Percentiles rank a stretch among this genome's conserved stretches.
phyloP scores from a whole-genome alignment of 2,113 vertebrate genomes.

The Sula dactylatra region DNA sequence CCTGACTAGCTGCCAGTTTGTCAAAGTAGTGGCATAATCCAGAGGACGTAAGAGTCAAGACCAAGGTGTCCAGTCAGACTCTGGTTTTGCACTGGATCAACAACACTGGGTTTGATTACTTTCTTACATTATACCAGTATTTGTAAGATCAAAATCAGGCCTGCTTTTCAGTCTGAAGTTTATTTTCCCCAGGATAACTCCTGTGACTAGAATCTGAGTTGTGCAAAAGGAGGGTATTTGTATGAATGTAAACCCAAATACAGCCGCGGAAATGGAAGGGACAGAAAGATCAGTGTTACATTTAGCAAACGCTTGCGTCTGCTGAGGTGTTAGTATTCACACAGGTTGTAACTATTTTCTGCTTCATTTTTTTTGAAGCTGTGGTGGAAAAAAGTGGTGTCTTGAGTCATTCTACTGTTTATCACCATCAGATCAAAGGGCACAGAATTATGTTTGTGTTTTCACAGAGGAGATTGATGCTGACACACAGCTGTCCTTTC shows the following conservation, averaged over 20 bases:
- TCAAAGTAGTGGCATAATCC: neutral
- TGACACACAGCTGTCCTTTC: constrained; percentile 60
- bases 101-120: neutral
- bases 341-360: constrained; percentile 1
- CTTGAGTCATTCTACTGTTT: constrained; percentile 34
- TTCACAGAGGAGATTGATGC: constrained; percentile 61
- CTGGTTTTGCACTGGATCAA: neutral
- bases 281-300: neutral
- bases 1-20: neutral
- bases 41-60: neutral
- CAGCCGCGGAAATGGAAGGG: neutral
- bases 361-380: neutral
- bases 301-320: neutral
- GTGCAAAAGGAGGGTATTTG: neutral
- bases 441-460: constrained; percentile 53
- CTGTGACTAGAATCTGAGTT: neutral
- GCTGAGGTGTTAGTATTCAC: constrained; percentile 6
- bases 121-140: neutral
- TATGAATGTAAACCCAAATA: neutral
- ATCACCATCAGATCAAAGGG: constrained; percentile 64
- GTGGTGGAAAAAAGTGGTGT: constrained; percentile 32
- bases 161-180: neutral
- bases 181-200: neutral
- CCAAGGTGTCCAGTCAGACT: neutral
- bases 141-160: neutral